Base-by-base conservation (phyloP, 2,797 vertebrate species). In the Valencia hispanica region DNA sequence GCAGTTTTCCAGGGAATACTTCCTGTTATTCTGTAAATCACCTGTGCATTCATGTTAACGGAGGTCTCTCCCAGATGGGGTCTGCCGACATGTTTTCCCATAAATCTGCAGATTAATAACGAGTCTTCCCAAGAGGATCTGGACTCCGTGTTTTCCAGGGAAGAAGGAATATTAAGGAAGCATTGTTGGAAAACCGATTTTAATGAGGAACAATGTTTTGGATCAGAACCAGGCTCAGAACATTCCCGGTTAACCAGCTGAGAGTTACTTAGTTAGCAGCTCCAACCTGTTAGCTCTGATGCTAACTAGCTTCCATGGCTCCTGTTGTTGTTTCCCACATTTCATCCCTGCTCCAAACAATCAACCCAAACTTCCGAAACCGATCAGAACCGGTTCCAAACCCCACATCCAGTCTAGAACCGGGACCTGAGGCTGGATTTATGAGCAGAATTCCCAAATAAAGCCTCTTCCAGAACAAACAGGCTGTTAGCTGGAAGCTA, bases 401-500 rank as follows among this genome's bases (percentile, higher is more conserved):
- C 30, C 12, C 45, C 36, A 8, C 17, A 45, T 10, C 12, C 6
- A 43, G 0, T 0, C 50, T 4, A 10, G 2, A 45, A 27, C 4
- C 9, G 2, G 25, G 22, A 27, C 2, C 25, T 7, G 34, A 20
- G 10, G 20, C 34, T 65, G 18, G 61, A 65, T 11, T 25, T 65
- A 36, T 22, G 20, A 65, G 61, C 34, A 39, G 34, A 65, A 39
- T 39, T 25, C 61, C 61, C 34, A 25, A 10, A 39, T 36, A 51
- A 65, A 39, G 20, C 4, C 34, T 65, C 6, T 36, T 65, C 61
- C 61, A 65, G 61, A 63, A 65, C 61, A 39, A 22, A 22, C 59
- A 43, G 51, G 47, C 41, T 43, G 72, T 77, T 59, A 73, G 75
- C 65, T 71, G 61, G 73, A 50, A 81, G 89, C 87, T 89, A 91